Percentiles rank a stretch among this genome's conserved stretches.
Evolutionary conservation across 1,140 invertebrate genomes (phyloP).

Genomic region (Copidosoma floridanum): DNA sequence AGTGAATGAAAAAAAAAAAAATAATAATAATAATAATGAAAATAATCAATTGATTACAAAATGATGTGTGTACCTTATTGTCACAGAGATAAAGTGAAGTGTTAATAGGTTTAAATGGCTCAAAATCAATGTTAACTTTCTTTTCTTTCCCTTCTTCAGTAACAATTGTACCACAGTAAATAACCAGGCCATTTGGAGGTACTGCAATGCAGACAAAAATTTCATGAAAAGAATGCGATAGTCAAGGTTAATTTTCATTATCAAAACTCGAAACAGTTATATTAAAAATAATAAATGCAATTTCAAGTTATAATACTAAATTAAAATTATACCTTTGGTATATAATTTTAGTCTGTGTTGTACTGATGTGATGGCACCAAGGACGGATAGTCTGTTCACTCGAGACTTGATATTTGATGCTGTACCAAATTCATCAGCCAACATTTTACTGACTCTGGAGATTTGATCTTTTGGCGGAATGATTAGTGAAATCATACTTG

Average conservation of each 20-base stretch:
- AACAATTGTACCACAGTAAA: slow-evolving; percentile 99
- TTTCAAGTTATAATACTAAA: not conserved
- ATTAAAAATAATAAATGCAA: not conserved
- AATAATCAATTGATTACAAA: too few species aligned
- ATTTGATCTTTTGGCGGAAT: slow-evolving; percentile 99
- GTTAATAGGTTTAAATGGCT: slow-evolving; percentile 99
- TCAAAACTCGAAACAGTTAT: too few species aligned
- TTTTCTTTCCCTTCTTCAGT: slow-evolving; percentile 99
- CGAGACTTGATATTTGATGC: slow-evolving; percentile 99
- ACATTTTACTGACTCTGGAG: slow-evolving; percentile 98
- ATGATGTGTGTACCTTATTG: slow-evolving; percentile 75
- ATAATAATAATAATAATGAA: not conserved
- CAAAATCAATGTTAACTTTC: slow-evolving; percentile 99
- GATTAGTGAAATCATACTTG: slow-evolving; percentile 99
- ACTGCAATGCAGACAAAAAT: slow-evolving; percentile 70
- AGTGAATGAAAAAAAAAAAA: slow-evolving; percentile 2
- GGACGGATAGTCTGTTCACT: slow-evolving; percentile 96
- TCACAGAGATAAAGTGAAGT: slow-evolving; percentile 99
- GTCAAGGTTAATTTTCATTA: not conserved
- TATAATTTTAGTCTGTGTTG: slow-evolving; percentile 98
- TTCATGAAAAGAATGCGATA: not conserved
- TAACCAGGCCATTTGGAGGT: slow-evolving; percentile 97
- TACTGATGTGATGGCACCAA: slow-evolving; percentile 99
- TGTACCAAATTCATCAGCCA: slow-evolving; percentile 99
- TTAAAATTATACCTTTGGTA: slow-evolving; percentile 80